Percentiles rank a stretch among this genome's conserved stretches.
These are phyloP conservation scores for Eulemur rubriventer DNA, from an alignment of 2,797 vertebrate genomes.

Conservation along the genomic window DNA sequence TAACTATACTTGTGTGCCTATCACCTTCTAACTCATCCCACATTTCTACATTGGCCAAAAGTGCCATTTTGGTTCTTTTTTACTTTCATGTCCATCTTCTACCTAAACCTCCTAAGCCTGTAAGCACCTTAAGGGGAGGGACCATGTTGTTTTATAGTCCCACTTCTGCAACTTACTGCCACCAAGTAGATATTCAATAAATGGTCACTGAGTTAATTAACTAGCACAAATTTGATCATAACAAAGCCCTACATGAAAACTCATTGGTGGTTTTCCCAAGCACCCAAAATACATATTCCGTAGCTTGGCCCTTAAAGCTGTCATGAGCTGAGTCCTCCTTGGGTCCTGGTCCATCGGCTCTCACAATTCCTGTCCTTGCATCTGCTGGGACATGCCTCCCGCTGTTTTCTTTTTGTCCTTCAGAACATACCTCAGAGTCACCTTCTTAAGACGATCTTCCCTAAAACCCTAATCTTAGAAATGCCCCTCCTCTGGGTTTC, in stretches of 20 bases:
- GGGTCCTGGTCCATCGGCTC: not conserved
- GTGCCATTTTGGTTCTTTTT: not conserved
- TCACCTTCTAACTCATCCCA: not conserved
- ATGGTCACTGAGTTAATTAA: not conserved
- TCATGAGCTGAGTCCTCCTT: not conserved
- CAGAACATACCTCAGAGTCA: conserved; percentile 4
- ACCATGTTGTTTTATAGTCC: not conserved
- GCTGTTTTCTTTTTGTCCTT: conserved; percentile 9
- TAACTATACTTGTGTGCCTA: not conserved
- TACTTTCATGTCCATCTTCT: not conserved
- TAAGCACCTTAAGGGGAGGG: not conserved
- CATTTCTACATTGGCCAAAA: not conserved
- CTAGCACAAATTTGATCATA: not conserved
- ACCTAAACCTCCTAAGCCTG: not conserved
- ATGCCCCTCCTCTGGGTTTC: not conserved
- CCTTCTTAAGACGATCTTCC: not conserved
- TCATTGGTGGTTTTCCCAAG: not conserved
- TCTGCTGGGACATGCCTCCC: not conserved
- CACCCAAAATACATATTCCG: not conserved
- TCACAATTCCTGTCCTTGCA: not conserved
- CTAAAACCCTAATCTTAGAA: not conserved
- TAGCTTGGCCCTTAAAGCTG: not conserved
- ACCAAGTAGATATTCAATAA: not conserved
- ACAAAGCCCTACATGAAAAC: not conserved
- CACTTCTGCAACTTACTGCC: not conserved